Conservation (phyloP, 2,888 invertebrate species). For the Conistra vaccinii region DNA sequence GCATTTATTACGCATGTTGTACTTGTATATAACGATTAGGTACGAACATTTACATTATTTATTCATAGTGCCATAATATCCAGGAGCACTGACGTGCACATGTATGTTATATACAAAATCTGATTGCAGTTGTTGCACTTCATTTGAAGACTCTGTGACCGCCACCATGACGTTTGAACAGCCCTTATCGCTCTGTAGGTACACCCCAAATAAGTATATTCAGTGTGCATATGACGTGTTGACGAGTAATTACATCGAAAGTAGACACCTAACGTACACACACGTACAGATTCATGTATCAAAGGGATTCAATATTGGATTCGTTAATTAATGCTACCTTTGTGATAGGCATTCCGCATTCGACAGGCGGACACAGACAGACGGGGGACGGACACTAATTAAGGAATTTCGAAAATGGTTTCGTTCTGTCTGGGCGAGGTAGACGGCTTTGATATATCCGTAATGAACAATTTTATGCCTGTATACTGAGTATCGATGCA, state of each 20-base stretch:
- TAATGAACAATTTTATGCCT: constrained; percentile 60
- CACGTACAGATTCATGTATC: constrained; percentile 55
- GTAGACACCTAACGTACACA: constrained; percentile 67
- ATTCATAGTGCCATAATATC: constrained; percentile 35
- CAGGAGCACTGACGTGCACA: not conserved
- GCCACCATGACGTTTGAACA: constrained; percentile 54
- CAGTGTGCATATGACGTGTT: constrained; percentile 75
- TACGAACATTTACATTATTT: constrained; percentile 21
- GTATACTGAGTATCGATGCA: constrained; percentile 34
- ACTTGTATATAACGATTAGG: constrained; percentile 35
- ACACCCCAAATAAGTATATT: constrained; percentile 72
- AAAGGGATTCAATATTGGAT: constrained; percentile 77
- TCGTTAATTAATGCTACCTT: constrained; percentile 81
- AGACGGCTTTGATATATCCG: constrained; percentile 59
- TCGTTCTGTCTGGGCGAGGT: constrained; percentile 53
- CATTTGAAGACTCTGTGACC: constrained; percentile 40
- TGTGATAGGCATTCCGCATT: constrained; percentile 73
- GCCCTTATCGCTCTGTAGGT: constrained; percentile 72
- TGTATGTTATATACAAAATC: not conserved
- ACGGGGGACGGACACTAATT: constrained; percentile 70
- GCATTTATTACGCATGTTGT: not conserved
- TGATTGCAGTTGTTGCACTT: constrained; percentile 27
- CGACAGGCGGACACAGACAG: constrained; percentile 71
- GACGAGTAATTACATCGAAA: constrained; percentile 79
- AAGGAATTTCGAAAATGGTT: constrained; percentile 69